Evolutionary conservation across 2,113 vertebrate genomes (phyloP), one percentile per base, ranked within the genome.

Genomic region (Nibea albiflora): DNA sequence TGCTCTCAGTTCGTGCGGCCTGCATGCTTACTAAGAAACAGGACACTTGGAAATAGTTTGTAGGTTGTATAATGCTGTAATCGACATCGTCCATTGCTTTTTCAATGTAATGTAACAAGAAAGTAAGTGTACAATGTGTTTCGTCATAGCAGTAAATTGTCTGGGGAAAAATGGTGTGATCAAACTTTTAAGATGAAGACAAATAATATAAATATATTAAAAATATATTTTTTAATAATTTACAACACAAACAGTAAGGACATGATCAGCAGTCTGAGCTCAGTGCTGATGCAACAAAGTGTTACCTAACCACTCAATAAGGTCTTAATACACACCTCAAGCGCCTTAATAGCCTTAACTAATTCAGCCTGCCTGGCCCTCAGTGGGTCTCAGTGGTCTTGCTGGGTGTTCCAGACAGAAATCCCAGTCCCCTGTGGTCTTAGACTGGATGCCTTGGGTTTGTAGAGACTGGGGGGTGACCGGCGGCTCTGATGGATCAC

Each of bases 401-500:
- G 83, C 92, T 90, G 92, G 74, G 90, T 88, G 75, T 76, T 92
- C 86, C 92, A 94, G 94, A 94, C 92, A 81, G 88, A 89, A 80
- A 91, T 88, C 85, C 76, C 67, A 69, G 80, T 84, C 87, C 76
- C 90, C 87, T 88, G 86, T 81, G 80, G 92, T 85, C 84, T 83
- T n/a, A 71, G 86, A 81, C 88, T 88, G 86, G 81, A 87, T n/a
- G 83, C 65, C 84, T 84, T 49, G 54, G 74, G 81, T 92, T 89
- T 88, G 66, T 10, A 47, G 80, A 76, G 47, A 28, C 83, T 78
- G 77, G 79, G 67, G 80, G 88, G 79, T 73, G 88, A 83, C 73
- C 68, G 67, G 89, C 85, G 76, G 87, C 88, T 87, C 91, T 93
- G 94, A 94, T 89, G 90, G 93, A 94, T 92, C 82, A 92, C 78